Percentiles rank a stretch among this genome's conserved stretches.
Evolutionary conservation across 2,113 vertebrate genomes (phyloP).

Genomic region (Glaucidium brasilianum): DNA sequence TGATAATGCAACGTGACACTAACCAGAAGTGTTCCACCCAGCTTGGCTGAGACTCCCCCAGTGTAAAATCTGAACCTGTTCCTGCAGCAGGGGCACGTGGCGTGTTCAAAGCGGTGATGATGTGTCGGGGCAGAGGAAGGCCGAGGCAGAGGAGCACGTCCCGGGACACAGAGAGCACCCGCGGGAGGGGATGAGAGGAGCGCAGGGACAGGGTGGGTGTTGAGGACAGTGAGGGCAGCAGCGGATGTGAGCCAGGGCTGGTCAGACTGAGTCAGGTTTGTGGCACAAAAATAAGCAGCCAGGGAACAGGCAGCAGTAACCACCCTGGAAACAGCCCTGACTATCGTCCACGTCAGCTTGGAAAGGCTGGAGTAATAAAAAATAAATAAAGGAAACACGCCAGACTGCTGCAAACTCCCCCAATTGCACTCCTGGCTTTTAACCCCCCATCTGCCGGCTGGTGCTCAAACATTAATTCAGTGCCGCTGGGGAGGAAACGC

Average conservation of each 20-base stretch:
- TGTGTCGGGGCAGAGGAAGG: neutral
- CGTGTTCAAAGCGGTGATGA: neutral
- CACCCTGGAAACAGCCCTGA: neutral
- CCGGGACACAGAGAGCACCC: neutral
- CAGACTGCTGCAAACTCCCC: neutral
- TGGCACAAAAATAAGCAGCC: rapidly evolving
- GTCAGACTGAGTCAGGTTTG: neutral
- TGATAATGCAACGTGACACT: neutral
- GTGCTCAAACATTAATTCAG: neutral
- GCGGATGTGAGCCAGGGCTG: neutral
- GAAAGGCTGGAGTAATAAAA: neutral
- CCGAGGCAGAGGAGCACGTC: neutral
- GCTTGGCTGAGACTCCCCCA: neutral
- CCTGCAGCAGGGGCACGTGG: neutral
- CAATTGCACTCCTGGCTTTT: neutral
- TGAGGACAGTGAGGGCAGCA: neutral
- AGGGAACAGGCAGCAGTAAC: neutral
- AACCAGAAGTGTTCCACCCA: neutral
- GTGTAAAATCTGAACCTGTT: rapidly evolving
- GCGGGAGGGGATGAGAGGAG: neutral
- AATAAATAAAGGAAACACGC: neutral
- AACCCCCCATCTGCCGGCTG: neutral
- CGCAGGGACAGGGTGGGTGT: no score
- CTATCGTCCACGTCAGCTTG: rapidly evolving
- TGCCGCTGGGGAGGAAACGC: neutral